These are phyloP conservation scores for Phylloscopus trochilus DNA, from an alignment of 2,113 vertebrate species.

Conservation along the genomic window DNA sequence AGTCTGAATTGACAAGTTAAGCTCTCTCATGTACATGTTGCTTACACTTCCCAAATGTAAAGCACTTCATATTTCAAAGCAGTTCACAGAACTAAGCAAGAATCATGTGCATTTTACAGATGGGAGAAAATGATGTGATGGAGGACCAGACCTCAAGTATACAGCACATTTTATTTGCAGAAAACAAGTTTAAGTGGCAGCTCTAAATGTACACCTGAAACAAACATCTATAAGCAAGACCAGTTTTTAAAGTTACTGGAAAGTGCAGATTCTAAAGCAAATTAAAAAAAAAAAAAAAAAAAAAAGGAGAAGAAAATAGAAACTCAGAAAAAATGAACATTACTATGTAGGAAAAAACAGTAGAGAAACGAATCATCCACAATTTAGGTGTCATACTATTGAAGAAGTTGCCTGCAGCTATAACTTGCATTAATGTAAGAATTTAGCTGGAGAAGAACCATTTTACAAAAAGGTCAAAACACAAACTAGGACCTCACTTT, in stretches of 20 bases:
- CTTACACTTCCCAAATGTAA: background rate
- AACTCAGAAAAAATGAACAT: background rate
- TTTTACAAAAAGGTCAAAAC: background rate
- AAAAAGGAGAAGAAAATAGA: background rate
- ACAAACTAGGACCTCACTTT: background rate
- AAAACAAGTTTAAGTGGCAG: conserved; percentile 13
- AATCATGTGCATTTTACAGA: background rate
- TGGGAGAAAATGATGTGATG: background rate
- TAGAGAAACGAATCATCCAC: background rate
- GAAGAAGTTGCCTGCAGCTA: background rate
- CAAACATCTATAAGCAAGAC: background rate
- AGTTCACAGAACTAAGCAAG: background rate
- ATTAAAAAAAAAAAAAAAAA: background rate
- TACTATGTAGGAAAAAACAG: background rate
- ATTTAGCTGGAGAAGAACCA: background rate
- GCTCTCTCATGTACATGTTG: background rate
- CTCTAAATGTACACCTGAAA: background rate
- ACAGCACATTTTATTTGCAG: background rate
- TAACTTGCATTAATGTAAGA: background rate
- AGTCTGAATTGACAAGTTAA: background rate
- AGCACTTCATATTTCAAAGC: background rate
- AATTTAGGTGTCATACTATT: background rate
- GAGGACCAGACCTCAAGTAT: background rate
- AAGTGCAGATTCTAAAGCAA: background rate
- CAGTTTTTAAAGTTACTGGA: background rate